Base-by-base conservation (phyloP, 2,113 vertebrate genomes). In the Elanoides forficatus region DNA sequence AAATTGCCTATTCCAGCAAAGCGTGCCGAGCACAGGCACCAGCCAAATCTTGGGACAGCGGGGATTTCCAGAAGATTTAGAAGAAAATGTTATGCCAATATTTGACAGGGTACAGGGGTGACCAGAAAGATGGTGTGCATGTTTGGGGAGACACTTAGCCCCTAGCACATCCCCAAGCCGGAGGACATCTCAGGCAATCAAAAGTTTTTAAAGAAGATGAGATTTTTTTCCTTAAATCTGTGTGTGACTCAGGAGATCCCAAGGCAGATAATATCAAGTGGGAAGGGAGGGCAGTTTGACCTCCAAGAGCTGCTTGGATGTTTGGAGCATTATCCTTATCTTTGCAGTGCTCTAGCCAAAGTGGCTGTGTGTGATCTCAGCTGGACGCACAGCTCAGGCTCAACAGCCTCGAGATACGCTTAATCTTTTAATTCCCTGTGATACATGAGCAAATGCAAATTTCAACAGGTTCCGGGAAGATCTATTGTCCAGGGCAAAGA, bases 31-130 rank as follows among this genome's bases (percentile, higher is more conserved):
- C 21, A 12, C 56, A 74, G 84, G 62, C 87, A 72, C 25, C 0
- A 6, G 87, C 95, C 91, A 96, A 94, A 40, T 85, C 73, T 91
- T 8, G 5, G 62, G 56, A 87, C 90, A 85, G 73, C 0, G 58
- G 93, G 96, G 91, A 96, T 96, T 97, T 97, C 93, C 96, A 91
- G 78, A 67, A 96, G 65, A 91, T 91, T 85, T 82, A 94, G 87
- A 79, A 90, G 48, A 91, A 93, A 89, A 60, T 56, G 45, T 90
- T 91, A 53, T 93, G 81, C 73, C 90, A 85, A 47, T 85, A 43
- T 90, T 95, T 95, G 60, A 79, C 76, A 89, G 16, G 73, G 73
- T 89, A 85, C 36, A 68, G 62, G 53, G 60, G 30, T 90, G 62
- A 72, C 17, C 10, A 85, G 73, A 88, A 87, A 32, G 84, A 88